Conservation (phyloP, 2,797 vertebrate genomes). For the Girardinus metallicus region DNA sequence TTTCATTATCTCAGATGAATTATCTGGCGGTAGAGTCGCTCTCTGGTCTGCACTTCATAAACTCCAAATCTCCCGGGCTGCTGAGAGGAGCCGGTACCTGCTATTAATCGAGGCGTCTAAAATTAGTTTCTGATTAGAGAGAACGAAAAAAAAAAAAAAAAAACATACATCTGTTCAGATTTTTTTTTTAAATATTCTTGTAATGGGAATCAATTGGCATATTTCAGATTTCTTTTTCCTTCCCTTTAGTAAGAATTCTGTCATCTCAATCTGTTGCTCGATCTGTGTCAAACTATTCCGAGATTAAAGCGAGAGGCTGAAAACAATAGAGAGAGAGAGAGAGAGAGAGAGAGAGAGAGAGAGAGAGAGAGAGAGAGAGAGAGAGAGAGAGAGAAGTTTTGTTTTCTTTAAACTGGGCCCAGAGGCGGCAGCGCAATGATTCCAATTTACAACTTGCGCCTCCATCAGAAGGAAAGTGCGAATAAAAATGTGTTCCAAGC, state of each 20-base stretch:
- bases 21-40: slow-evolving; percentile 67
- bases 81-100: background rate
- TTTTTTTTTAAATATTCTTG: background rate
- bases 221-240: background rate
- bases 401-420: slow-evolving; percentile 23
- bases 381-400: slow-evolving; percentile 19
- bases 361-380: background rate
- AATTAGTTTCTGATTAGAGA: background rate
- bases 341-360: background rate
- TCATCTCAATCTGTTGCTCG: background rate
- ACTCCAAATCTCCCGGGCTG: slow-evolving; percentile 63
- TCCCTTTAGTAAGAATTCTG: background rate
- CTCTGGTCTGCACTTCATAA: slow-evolving; percentile 63
- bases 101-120: background rate
- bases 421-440: slow-evolving; percentile 20
- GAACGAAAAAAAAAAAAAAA: background rate
- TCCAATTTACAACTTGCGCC: slow-evolving; percentile 47
- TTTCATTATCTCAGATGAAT: slow-evolving; percentile 77
- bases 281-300: background rate
- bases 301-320: background rate
- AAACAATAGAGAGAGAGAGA: background rate
- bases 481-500: slow-evolving; percentile 44
- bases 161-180: background rate
- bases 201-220: background rate
- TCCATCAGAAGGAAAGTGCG: slow-evolving; percentile 18